Conservation (phyloP, 2,113 vertebrate species). For the Eidolon helvum region DNA sequence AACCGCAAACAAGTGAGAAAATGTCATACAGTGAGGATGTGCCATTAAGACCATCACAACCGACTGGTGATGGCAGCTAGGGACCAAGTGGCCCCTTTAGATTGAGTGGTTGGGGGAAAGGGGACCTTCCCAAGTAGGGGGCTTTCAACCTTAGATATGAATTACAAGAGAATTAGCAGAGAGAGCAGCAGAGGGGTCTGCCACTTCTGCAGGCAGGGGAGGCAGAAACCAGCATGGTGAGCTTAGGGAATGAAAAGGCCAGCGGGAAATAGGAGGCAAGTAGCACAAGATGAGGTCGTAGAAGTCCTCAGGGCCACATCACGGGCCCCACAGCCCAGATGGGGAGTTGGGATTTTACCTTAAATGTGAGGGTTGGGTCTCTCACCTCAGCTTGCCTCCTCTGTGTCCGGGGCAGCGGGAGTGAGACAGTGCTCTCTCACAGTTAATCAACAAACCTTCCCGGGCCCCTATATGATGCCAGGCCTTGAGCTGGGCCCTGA, state of each 20-base stretch:
- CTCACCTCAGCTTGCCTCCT: neutral
- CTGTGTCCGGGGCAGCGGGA: neutral
- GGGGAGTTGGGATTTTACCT: neutral
- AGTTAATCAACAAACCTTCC: neutral
- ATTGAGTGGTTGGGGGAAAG: neutral
- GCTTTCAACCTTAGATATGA: neutral
- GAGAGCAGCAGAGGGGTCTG: neutral
- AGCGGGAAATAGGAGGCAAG: neutral
- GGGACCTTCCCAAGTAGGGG: neutral
- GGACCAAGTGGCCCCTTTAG: neutral
- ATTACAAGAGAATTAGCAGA: neutral
- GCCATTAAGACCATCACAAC: neutral
- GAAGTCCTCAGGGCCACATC: neutral
- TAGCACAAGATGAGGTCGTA: neutral
- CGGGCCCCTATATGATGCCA: neutral
- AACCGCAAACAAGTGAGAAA: neutral
- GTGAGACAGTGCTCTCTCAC: neutral
- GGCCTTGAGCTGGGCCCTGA: neutral
- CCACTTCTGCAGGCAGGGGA: neutral
- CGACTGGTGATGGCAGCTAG: neutral
- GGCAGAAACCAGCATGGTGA: neutral
- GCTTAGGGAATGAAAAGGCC: neutral
- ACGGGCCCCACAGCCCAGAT: neutral
- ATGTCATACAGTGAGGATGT: neutral
- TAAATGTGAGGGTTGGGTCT: neutral